Conservation (phyloP, 1,140 invertebrate genomes). For the Hypsibius dujardini region DNA sequence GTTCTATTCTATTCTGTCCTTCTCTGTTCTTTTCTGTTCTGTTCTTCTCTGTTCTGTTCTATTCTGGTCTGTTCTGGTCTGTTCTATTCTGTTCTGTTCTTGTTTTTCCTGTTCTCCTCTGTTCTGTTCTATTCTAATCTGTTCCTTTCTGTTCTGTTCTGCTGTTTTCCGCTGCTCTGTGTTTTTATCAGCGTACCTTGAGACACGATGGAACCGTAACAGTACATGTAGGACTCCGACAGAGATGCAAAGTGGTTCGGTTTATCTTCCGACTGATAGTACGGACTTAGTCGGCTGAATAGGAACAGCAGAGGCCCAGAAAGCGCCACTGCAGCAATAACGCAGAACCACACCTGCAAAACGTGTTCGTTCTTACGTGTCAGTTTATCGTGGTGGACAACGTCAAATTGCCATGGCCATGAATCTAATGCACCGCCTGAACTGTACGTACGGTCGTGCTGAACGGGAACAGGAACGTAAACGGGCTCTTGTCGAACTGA, state of each 20-base stretch:
- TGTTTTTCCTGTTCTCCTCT: no score
- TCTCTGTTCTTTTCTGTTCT: no score
- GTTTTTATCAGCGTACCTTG: no score
- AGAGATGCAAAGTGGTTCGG: background rate
- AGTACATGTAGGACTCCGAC: slow-evolving; percentile 1
- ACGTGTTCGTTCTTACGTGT: background rate
- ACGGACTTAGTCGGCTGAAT: background rate
- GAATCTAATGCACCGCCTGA: no score
- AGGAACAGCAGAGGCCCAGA: background rate
- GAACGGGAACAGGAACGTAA: background rate
- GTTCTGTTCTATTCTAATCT: no score
- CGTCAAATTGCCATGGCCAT: no score
- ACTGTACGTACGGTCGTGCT: background rate
- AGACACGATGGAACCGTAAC: background rate
- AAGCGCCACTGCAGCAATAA: background rate
- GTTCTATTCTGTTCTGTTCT: no score
- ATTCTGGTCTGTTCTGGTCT: no score
- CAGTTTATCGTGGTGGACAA: background rate
- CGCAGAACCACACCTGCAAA: slow-evolving; percentile 9
- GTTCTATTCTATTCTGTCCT: no score
- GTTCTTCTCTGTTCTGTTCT: no score
- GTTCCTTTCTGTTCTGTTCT: no score
- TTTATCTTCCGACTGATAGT: background rate
- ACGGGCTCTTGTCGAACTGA: slow-evolving; percentile 3
- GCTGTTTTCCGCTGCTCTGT: no score